These are phyloP conservation scores for Druceiella hillmani DNA, from an alignment of 2,888 invertebrate genomes.

Conservation along the genomic window DNA sequence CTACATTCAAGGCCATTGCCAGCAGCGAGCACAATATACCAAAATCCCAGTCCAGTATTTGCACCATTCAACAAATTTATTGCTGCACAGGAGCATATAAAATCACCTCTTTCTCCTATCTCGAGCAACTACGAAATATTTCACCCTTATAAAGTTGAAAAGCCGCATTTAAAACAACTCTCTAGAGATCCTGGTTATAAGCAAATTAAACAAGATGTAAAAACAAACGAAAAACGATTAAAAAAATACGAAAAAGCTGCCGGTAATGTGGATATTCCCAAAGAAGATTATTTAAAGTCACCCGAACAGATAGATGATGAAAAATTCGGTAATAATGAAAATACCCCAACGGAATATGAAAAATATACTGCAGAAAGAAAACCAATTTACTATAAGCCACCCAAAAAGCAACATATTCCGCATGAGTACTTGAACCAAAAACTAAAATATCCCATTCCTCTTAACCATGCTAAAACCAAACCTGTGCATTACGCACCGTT, in stretches of 20 bases:
- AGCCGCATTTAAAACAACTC: constrained; percentile 35
- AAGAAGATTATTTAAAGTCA: constrained; percentile 39
- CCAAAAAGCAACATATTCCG: constrained; percentile 28
- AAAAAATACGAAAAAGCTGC: constrained; percentile 37
- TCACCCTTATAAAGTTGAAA: constrained; percentile 43
- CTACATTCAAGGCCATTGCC: constrained; percentile 31
- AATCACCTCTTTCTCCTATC: constrained; percentile 29
- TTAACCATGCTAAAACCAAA: constrained; percentile 39
- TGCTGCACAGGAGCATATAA: constrained; percentile 27
- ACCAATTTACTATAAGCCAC: constrained; percentile 38
- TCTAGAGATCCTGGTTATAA: constrained; percentile 38
- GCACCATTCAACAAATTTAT: constrained; percentile 34
- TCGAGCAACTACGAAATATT: constrained; percentile 38
- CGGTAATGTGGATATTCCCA: constrained; percentile 33
- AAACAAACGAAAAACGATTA: constrained; percentile 33
- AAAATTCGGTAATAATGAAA: constrained; percentile 34
- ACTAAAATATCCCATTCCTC: constrained; percentile 43
- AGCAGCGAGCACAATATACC: constrained; percentile 36
- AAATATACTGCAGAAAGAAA: constrained; percentile 37
- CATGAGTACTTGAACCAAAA: constrained; percentile 37
- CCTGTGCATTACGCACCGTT: constrained; percentile 42
- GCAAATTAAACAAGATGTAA: constrained; percentile 36
- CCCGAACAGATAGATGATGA: constrained; percentile 36
- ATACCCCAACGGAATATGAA: constrained; percentile 37
- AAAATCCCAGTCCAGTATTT: constrained; percentile 29